Base-by-base conservation (phyloP, 2,113 vertebrate genomes). In the Heterochromis multidens region DNA sequence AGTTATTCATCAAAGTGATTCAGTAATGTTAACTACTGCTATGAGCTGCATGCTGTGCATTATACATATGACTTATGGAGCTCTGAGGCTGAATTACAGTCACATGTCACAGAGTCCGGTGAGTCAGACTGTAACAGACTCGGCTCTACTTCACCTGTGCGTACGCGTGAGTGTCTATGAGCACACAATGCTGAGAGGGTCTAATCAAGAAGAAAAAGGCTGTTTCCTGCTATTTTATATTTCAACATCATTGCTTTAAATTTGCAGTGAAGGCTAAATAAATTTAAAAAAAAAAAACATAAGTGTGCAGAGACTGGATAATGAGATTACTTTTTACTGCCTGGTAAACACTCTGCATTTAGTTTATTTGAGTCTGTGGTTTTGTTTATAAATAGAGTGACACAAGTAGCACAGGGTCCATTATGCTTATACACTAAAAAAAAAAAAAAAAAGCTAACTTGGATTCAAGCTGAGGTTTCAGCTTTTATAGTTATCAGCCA, bases 1-100 rank as follows among this genome's bases (percentile, higher is more conserved):
- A 87, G 89, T 91, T 94, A 93, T 94, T 94, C 87, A 93, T 94
- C 90, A 93, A 80, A 93, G 80, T 92, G 92, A 93, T 90, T 93
- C 90, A 92, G 92, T 92, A 84, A 88, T 88, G 90, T 91, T 91
- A 94, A 89, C 93, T 84, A 86, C 81, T 8, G 58, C 79, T 43
- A 59, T 65, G 74, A 81, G 81, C 81, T 82, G 74, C 80, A 88
- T 74, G 83, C 82, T 11, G 81, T 87, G 92, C 90, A 91, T 93
- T 92, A 95, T 83, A 87, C 78, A 87, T 82, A 90, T 92, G 91
- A 94, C 86, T 92, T 94, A 93, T 87, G 67, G 89, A 72, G 85
- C 92, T 86, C 82, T 78, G 83, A 86, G 82, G 83, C 61, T 92
- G 88, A 93, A 83, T 92, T 93, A 88, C 85, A 83, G 79, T 91